These are phyloP conservation scores for Papilio helenus DNA, from an alignment of 1,140 invertebrate genomes.

Conservation along the genomic window DNA sequence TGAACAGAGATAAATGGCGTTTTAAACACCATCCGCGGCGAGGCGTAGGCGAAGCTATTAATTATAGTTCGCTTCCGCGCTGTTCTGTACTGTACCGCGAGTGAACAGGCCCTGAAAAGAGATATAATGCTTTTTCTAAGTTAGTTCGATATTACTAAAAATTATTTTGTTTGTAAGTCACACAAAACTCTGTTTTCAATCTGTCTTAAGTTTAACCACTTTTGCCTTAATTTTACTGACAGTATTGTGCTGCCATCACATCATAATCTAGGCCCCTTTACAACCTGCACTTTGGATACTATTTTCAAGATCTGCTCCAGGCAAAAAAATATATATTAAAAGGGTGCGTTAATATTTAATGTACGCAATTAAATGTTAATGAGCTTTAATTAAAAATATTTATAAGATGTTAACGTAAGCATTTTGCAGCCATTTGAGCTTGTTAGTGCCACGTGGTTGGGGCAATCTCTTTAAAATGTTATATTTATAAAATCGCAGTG, in stretches of 20 bases:
- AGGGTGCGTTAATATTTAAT: background rate
- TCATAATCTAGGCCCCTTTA: no score
- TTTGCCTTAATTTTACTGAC: no score
- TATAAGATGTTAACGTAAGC: background rate
- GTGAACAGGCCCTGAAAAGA: background rate
- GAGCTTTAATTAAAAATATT: conserved; percentile 9
- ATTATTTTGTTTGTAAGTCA: no score
- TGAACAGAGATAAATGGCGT: conserved; percentile 47
- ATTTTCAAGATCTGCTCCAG: no score
- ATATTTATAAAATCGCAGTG: background rate
- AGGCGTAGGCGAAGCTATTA: conserved; percentile 63
- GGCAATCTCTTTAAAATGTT: background rate
- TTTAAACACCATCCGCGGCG: conserved; percentile 48
- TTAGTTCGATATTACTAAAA: no score
- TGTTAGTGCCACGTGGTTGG: background rate
- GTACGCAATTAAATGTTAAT: background rate
- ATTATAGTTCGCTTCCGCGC: conserved; percentile 62
- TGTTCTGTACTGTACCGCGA: conserved; percentile 36
- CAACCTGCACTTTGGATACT: no score
- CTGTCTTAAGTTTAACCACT: no score
- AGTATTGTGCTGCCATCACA: no score
- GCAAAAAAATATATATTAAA: background rate
- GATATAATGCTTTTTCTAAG: background rate
- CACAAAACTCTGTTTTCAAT: no score
- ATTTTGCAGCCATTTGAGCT: conserved; percentile 8